These are phyloP conservation scores for Coreius guichenoti DNA, from an alignment of 2,797 vertebrate genomes.

Conservation along the genomic window DNA sequence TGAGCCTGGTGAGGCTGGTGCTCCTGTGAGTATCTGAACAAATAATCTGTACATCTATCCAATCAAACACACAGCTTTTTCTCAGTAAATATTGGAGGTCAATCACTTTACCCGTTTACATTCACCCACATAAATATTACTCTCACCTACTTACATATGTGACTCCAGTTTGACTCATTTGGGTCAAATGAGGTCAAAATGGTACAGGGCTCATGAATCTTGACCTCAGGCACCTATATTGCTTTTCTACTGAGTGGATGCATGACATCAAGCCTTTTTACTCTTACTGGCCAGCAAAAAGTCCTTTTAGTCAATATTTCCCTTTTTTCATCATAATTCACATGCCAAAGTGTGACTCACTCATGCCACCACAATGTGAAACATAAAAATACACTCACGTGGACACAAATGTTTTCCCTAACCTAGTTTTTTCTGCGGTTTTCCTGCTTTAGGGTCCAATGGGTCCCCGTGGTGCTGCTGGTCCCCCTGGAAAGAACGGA, in stretches of 20 bases:
- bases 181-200: constrained; percentile 43
- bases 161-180: neutral
- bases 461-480: constrained; percentile 93
- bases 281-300: neutral
- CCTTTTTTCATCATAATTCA: constrained; percentile 6
- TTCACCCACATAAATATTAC: neutral
- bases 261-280: neutral
- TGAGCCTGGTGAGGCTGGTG: constrained; percentile 93
- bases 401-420: constrained; percentile 13
- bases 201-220: neutral
- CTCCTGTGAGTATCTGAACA: constrained; percentile 86
- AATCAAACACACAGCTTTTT: constrained; percentile 23
- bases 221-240: neutral
- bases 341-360: constrained; percentile 16
- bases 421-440: constrained; percentile 24
- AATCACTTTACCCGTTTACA: neutral
- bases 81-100: neutral
- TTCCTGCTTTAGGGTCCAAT: constrained; percentile 86
- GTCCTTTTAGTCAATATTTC: neutral
- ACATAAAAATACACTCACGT: constrained; percentile 7
- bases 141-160: neutral
- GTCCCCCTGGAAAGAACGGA: constrained; percentile 97
- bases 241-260: neutral
- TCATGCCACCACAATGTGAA: neutral
- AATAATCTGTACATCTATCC: neutral